Evolutionary conservation across 2,113 vertebrate species (phyloP).

Genomic region (Mastomys natalensis): DNA sequence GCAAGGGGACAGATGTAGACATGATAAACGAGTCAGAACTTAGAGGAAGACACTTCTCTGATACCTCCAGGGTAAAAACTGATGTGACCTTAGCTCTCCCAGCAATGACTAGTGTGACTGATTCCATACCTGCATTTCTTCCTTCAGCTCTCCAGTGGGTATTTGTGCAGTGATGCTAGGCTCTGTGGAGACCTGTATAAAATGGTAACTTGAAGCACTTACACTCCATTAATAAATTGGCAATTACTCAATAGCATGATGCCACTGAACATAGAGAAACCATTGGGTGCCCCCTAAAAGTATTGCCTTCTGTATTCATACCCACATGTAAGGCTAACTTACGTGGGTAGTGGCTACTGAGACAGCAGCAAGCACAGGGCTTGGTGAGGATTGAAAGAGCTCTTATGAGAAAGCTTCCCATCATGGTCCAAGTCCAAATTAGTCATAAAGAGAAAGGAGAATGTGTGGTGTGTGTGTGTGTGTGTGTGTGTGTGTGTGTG

Average conservation of each 20-base stretch:
- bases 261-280: background rate
- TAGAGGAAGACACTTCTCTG: background rate
- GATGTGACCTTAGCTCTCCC: background rate
- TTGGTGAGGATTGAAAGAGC: background rate
- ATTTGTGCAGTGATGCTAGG: background rate
- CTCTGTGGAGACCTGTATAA: background rate
- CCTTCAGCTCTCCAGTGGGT: background rate
- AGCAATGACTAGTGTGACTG: background rate
- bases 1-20: background rate
- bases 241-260: background rate
- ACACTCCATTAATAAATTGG: background rate
- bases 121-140: background rate
- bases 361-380: background rate
- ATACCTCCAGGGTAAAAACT: background rate
- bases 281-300: background rate
- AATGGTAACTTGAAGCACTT: background rate
- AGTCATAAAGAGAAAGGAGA: background rate
- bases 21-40: background rate
- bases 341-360: background rate
- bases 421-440: background rate
- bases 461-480: background rate
- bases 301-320: background rate
- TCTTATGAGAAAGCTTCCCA: background rate
- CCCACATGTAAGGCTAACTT: rapidly evolving
- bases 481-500: too few relatives aligned